Conservation (phyloP, 2,113 vertebrate species). For the Macrotus californicus region DNA sequence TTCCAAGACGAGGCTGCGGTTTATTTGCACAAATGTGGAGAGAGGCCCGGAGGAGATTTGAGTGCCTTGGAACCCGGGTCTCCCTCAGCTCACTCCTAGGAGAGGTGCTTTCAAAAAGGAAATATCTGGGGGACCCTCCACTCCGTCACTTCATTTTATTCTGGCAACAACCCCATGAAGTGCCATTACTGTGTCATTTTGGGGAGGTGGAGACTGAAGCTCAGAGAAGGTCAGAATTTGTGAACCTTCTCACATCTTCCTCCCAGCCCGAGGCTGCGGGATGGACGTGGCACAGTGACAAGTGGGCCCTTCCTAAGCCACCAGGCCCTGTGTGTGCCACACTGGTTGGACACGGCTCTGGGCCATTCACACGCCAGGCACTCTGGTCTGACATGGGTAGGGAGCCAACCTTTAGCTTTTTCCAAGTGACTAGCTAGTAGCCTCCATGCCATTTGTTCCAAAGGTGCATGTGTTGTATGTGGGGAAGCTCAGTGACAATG, state of each 20-base stretch:
- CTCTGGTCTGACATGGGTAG: not conserved
- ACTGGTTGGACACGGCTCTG: rapidly evolving
- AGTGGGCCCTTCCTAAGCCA: not conserved
- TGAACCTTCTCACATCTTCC: too few species aligned
- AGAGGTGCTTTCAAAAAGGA: not conserved
- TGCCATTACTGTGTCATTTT: not conserved
- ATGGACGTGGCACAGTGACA: too few species aligned
- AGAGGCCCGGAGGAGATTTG: not conserved
- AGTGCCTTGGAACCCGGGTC: too few species aligned
- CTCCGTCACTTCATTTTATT: not conserved
- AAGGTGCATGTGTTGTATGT: not conserved
- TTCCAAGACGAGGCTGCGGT: not conserved
- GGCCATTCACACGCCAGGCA: rapidly evolving
- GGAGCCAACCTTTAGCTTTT: not conserved
- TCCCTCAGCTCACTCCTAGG: not conserved
- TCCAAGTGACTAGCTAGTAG: not conserved
- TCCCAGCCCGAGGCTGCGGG: rapidly evolving
- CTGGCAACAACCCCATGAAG: not conserved
- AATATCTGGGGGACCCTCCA: rapidly evolving
- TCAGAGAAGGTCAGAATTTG: too few species aligned
- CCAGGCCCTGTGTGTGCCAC: rapidly evolving
- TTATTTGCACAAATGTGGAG: rapidly evolving
- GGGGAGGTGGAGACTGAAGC: not conserved
- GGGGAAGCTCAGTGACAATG: not conserved
- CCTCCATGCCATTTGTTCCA: not conserved